Base-by-base conservation (phyloP, 2,888 invertebrate species). In the Agapostemon virescens region DNA sequence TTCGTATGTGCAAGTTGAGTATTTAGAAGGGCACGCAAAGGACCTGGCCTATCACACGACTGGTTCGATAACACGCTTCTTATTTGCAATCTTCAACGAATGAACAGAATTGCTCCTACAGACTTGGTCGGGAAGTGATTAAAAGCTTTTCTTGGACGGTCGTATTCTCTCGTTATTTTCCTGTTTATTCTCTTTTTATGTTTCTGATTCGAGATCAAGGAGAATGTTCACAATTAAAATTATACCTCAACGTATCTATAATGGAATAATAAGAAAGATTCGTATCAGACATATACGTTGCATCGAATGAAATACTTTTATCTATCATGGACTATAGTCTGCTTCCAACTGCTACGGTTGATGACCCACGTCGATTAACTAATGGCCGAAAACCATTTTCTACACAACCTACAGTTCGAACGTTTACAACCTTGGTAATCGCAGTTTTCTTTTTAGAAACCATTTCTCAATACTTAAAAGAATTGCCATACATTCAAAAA, bases 41-140 rank as follows among this genome's bases (percentile, higher is more conserved):
- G 87, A 90, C 84, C 89, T 86, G 84, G 85, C 84, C 85, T 83
- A 87, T 88, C 86, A 87, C 87, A 89, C 90, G 91, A 91, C 91
- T 92, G 91, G 90, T 88, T 90, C 88, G 88, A 89, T 89, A 89
- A 86, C 88, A 84, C 84, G 85, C 83, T 86, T 86, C 81, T 79
- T 58, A 70, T 79, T 81, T 69, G 74, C 11, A 61, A 69, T 76
- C 68, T 42, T 74, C 40, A 71, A 73, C n/a, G 61, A 36, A 77
- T 30, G 70, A 74, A 75, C 55, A 76, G 77, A 66, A 64, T 79
- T 76, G 79, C 73, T 84, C 79, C 71, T 81, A 76, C 76, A 68
- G 71, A 69, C 61, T 86, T 86, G 87, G 87, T 86, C 86, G 84
- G 82, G 85, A 85, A 86, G 84, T 81, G 81, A 82, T 73, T 87